Conservation (phyloP, 1,140 invertebrate genomes). For the Papilio polytes region DNA sequence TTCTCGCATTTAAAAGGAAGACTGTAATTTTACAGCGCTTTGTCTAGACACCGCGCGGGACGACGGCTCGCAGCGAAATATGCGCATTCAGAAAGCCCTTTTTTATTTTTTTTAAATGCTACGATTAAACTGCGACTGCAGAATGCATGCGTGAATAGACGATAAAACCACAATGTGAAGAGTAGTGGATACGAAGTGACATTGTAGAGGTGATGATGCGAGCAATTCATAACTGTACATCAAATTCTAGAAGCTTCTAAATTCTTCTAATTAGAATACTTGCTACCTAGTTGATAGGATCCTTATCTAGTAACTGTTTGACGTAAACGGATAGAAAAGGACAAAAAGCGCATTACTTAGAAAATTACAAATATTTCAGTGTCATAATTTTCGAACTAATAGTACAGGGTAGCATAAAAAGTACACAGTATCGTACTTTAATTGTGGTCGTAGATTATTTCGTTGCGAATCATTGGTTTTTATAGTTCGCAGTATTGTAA, state of each 20-base stretch:
- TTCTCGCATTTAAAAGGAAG: conserved; percentile 81
- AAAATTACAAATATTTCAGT: no score
- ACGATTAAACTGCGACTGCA: conserved; percentile 60
- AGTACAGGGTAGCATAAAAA: no score
- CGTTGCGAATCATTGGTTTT: conserved; percentile 43
- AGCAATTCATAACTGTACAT: not conserved
- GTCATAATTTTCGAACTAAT: no score
- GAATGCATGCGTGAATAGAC: conserved; percentile 25
- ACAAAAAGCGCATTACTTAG: no score
- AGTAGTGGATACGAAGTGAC: not conserved
- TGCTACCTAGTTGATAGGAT: no score
- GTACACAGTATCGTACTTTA: no score
- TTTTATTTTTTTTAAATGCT: conserved; percentile 76
- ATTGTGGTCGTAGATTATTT: no score
- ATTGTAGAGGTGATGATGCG: not conserved
- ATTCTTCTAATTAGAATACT: no score
- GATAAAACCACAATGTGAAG: conserved; percentile 41
- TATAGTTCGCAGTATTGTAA: conserved; percentile 48
- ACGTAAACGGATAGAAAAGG: not conserved
- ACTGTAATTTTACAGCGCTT: conserved; percentile 80
- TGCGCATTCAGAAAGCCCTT: conserved; percentile 79
- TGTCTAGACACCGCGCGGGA: conserved; percentile 67
- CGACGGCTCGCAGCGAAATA: conserved; percentile 71
- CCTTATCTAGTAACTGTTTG: conserved; percentile 20
- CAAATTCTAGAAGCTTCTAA: not conserved